Evolutionary conservation across 1,140 invertebrate genomes (phyloP), one percentile per base, ranked within the genome.

Genomic region (Pseudoatta argentina): DNA sequence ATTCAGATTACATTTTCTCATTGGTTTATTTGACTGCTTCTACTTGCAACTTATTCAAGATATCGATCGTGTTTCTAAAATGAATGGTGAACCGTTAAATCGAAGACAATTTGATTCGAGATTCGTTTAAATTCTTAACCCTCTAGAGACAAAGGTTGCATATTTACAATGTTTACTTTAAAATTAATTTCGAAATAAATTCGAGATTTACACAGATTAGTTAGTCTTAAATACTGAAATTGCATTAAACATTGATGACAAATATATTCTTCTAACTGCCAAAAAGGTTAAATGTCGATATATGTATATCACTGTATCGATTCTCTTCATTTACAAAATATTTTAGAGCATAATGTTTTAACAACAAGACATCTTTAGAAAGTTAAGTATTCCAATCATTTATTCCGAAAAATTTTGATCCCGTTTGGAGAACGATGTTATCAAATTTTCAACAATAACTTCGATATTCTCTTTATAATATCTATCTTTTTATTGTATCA

Each of bases 1-100:
- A 24, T 64, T 51, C 21, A 14, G n/a, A 34, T 55, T 73, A 24
- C 27, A 61, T 73, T 82, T 73, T 73, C 24, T 73, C 67, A 12
- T 27, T 30, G 27, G 2, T 53, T 14, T 55, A 5, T 4, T 66
- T 63, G 61, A 39, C 24, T n/a, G 53, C 24, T 12, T 81, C 5
- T 39, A 27, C 8, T 81, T 18, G n/a, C 61, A 78, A 48, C 10
- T 48, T 61, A 24, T 73, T 61, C 53, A 39, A 48, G 24, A 66
- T 24, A 14, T 16, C 34, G 3, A 61, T 7, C n/a, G 7, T 30
- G 44, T 73, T 82, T 59, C 4, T n/a, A 4, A 66, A 27, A 59
- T 16, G 39, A 39, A 12, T 53, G 34, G 27, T 57, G 16, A 24
- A 69, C 64, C 1, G 21, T 57, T 14, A 51, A 69, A 81, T 69